Evolutionary conservation across 2,113 vertebrate genomes (phyloP), one percentile per base, ranked within the genome.

Genomic region (Polypterus bichir): DNA sequence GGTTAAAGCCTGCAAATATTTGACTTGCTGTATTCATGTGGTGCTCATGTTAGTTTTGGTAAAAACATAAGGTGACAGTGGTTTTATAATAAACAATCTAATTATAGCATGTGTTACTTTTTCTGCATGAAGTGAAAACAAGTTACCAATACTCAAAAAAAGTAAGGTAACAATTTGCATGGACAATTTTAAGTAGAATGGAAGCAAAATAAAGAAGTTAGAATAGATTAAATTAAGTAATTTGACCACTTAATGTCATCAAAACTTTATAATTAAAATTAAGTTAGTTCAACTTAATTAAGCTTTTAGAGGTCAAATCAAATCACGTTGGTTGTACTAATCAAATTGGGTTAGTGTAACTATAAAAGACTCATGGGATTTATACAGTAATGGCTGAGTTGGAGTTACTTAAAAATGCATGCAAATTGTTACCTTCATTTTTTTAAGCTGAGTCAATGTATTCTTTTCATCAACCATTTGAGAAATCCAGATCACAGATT

Each of bases 271-370:
- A 6, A 62, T 62, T 62, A 62, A 62, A 53, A 62, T 62, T 53
- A 54, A 54, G 60, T 62, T 62, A 44, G n/a, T 62, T 62, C 7
- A 59, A 45, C 57, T 59, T 59, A 59, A 59, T 59, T 4, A 59
- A 62, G 60, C 49, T 62, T 62, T 11, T 62, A 62, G 11, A 53
- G 49, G 60, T 45, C 60, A 62, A 53, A 53, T 48, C 59, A 61
- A 61, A 61, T 49, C 59, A 61, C 48, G 59, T 61, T 61, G 59
- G 47, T 49, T 60, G 59, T 49, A 60, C 59, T 48, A 66, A 71
- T 66, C 27, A 61, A 61, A 51, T 7, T 3, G 61, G 56, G 60
- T 70, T 27, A 27, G 27, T 27, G 27, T 27, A 27, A 27, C 27
- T 27, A 27, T 27, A 27, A 27, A 27, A 27, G 27, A 27, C 27